Percentiles rank a stretch among this genome's conserved stretches.
Evolutionary conservation across 2,797 vertebrate genomes (phyloP).

Genomic region (Hyperoplus immaculatus): DNA sequence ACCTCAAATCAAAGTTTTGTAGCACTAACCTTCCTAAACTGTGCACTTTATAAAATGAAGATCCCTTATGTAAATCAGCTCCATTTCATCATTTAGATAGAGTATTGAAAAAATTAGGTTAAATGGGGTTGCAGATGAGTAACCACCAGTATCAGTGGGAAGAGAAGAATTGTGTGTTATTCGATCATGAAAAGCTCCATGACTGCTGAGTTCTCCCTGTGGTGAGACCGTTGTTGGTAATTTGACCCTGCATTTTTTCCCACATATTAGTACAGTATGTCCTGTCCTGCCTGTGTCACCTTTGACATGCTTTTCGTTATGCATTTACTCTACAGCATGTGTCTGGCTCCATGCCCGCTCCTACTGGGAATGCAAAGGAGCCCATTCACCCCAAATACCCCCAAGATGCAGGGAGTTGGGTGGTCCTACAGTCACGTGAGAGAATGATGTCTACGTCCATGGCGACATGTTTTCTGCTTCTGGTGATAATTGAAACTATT

Average conservation of each 20-base stretch:
- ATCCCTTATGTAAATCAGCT: neutral
- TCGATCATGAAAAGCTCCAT: neutral
- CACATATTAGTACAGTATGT: neutral
- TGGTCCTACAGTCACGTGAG: neutral
- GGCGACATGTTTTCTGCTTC: neutral
- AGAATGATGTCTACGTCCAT: neutral
- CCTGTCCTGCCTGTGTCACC: slow-evolving; percentile 1
- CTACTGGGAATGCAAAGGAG: neutral
- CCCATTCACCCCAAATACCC: neutral
- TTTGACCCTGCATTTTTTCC: neutral
- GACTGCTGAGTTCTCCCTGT: neutral
- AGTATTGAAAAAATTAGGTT: neutral
- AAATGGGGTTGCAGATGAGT: no score
- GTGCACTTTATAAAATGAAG: neutral
- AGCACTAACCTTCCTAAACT: neutral
- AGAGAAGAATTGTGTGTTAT: no score
- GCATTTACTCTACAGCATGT: neutral
- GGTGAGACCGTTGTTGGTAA: neutral
- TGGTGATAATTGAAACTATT: neutral
- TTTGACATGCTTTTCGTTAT: neutral
- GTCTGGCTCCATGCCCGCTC: neutral
- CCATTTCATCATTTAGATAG: no score
- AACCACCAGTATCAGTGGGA: neutral
- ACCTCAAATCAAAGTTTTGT: no score
- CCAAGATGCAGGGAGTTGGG: neutral